Conservation (phyloP, 2,113 vertebrate genomes). For the Myotis lucifugus region DNA sequence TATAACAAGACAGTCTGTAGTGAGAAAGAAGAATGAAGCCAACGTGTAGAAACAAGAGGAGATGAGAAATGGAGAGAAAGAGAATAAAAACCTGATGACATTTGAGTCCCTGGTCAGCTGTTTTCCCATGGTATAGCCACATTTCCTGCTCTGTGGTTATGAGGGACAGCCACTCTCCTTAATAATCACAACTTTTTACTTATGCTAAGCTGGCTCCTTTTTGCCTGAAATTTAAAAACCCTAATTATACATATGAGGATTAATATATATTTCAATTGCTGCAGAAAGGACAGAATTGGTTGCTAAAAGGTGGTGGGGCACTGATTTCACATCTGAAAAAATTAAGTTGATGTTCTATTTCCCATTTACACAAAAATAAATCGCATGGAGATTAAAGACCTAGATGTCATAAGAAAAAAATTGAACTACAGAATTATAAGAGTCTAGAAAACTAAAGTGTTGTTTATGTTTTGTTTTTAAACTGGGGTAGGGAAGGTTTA, state of each 20-base stretch:
- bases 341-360: background rate
- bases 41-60: background rate
- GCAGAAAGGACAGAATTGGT: background rate
- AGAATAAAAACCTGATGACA: background rate
- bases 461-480: background rate
- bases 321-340: background rate
- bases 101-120: background rate
- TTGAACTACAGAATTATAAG: background rate
- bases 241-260: background rate
- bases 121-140: background rate
- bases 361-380: constrained; percentile 11
- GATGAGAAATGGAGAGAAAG: background rate
- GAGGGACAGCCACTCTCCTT: background rate
- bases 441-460: background rate
- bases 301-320: background rate
- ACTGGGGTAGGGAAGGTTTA: background rate
- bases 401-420: background rate
- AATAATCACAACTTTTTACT: background rate
- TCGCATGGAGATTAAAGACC: background rate
- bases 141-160: background rate
- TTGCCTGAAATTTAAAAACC: background rate
- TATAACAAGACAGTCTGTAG: background rate
- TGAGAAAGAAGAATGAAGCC: background rate
- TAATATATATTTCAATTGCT: background rate
- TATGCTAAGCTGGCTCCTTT: background rate